phyloP scores from a whole-genome alignment of 92 coral and sea anemone genomes.

The Zoanthus sociatus region DNA sequence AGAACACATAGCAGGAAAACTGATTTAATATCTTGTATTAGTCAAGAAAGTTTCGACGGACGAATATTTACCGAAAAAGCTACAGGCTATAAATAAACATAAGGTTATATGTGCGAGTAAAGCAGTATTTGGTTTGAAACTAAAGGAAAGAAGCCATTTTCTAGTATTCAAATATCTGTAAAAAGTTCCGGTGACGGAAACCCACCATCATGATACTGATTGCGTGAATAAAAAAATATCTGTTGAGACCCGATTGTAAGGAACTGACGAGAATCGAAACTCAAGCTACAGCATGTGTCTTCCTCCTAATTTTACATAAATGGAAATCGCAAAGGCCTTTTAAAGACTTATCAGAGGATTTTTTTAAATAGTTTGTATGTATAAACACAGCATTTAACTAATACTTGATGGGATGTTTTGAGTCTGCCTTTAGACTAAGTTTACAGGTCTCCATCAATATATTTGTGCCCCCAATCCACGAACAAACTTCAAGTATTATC shows the following conservation, averaged over 20 bases:
- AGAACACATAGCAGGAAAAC: too few species aligned
- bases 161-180: background rate
- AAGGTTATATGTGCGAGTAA: too few species aligned
- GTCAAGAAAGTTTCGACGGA: too few species aligned
- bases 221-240: background rate
- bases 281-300: background rate
- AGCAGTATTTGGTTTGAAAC: too few species aligned
- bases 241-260: background rate
- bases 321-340: background rate
- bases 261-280: background rate
- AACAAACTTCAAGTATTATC: background rate
- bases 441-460: background rate
- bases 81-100: too few species aligned
- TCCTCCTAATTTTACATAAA: background rate
- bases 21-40: too few species aligned
- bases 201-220: background rate
- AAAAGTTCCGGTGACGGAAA: background rate
- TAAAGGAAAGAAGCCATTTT: too few species aligned
- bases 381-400: background rate
- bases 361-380: background rate
- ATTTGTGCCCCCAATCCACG: background rate
- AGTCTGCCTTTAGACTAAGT: background rate
- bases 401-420: background rate
- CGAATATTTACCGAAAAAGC: too few species aligned
- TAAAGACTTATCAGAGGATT: background rate